Evolutionary conservation across 2,113 vertebrate species (phyloP).

Genomic region (Nibea coibor): DNA sequence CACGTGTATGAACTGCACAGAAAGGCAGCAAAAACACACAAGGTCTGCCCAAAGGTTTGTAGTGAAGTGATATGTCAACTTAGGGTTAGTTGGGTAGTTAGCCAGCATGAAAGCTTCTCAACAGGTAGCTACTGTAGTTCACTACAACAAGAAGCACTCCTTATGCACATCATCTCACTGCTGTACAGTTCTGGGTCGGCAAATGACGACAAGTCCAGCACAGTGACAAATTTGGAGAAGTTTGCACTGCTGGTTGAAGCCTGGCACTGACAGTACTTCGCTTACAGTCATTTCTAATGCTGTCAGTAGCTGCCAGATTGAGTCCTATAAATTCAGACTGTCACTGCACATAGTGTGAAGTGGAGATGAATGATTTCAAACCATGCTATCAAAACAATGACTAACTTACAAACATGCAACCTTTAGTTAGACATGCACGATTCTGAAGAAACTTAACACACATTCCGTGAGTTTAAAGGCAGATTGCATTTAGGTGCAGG

Average conservation of each 20-base stretch:
- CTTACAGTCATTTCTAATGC: neutral
- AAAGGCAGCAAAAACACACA: conserved; percentile 1
- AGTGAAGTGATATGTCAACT: neutral
- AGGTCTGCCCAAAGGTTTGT: neutral
- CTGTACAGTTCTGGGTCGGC: neutral
- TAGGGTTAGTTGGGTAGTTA: neutral
- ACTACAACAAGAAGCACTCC: too few relatives aligned
- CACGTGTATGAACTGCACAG: neutral
- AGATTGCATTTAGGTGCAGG: too few relatives aligned
- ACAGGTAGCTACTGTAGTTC: neutral
- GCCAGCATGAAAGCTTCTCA: neutral
- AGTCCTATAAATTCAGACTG: neutral
- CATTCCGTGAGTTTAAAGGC: too few relatives aligned
- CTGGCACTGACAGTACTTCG: neutral
- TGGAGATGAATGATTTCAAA: too few relatives aligned
- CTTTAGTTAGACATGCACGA: too few relatives aligned
- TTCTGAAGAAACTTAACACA: too few relatives aligned
- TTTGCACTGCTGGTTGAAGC: neutral
- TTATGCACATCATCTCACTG: neutral
- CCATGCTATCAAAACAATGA: too few relatives aligned
- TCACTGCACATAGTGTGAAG: too few relatives aligned
- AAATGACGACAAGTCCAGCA: neutral
- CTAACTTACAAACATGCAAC: too few relatives aligned
- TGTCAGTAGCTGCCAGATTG: neutral
- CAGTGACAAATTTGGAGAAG: neutral